phyloP scores from a whole-genome alignment of 1,140 invertebrate genomes.

The Sitobion miscanthi region DNA sequence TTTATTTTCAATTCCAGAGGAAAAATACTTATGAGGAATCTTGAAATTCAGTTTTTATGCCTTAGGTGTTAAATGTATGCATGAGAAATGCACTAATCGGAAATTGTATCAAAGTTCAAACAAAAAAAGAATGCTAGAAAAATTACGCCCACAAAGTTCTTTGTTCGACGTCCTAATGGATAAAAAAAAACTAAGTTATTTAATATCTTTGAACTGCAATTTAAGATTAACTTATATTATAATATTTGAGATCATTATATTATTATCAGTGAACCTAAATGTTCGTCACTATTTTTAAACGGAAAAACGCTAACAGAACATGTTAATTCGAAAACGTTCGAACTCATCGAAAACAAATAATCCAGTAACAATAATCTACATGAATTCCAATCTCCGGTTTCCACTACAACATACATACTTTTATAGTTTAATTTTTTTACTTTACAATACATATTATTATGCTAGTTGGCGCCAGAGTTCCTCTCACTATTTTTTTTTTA shows the following conservation, averaged over 20 bases:
- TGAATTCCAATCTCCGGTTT: not conserved
- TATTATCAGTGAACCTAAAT: not conserved
- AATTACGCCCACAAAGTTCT: no score
- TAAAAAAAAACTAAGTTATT: no score
- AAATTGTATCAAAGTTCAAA: no score
- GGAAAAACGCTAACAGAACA: not conserved
- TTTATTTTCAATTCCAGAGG: not conserved
- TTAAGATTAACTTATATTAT: not conserved
- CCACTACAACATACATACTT: no score
- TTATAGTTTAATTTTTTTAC: not conserved
- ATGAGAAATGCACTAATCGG: no score
- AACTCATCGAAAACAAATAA: not conserved
- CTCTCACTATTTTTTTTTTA: not conserved
- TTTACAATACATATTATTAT: not conserved
- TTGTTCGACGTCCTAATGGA: no score
- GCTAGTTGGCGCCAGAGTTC: not conserved
- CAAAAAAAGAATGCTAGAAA: no score
- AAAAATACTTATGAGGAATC: no score
- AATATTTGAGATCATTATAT: not conserved
- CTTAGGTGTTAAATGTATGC: no score
- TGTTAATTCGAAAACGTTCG: not conserved
- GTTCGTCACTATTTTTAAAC: not conserved
- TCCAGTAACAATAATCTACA: not conserved
- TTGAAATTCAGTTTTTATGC: no score
- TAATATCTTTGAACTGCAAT: no score